Percentiles rank a stretch among this genome's conserved stretches.
Conservation (phyloP, 2,113 vertebrate genomes). For the Mustela lutreola region DNA sequence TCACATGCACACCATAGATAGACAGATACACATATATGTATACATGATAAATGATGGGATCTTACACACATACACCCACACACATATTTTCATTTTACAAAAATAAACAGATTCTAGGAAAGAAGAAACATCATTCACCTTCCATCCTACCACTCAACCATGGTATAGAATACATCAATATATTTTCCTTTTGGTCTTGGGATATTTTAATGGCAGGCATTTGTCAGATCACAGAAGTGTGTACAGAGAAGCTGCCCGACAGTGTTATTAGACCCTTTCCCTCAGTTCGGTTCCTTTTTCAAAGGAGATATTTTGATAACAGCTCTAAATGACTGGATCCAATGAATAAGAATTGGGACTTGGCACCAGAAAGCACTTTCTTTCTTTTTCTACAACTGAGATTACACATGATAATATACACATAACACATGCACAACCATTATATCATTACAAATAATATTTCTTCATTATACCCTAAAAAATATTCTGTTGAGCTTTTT, state of each 20-base stretch:
- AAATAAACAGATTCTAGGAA: background rate
- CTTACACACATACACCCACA: background rate
- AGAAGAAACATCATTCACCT: background rate
- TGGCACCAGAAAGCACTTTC: background rate
- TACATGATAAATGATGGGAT: background rate
- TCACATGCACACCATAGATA: background rate
- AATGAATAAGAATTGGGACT: constrained; percentile 60
- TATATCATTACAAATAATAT: constrained; percentile 67
- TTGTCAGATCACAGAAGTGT: background rate
- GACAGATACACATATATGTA: background rate
- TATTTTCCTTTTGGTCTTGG: background rate
- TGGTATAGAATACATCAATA: background rate
- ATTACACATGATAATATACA: constrained; percentile 63
- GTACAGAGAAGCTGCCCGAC: background rate
- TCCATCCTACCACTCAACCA: background rate
- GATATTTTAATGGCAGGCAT: background rate
- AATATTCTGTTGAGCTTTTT: constrained; percentile 33
- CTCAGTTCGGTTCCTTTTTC: constrained; percentile 22
- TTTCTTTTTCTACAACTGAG: constrained; percentile 51
- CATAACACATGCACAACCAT: background rate
- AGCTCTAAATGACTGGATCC: constrained; percentile 50
- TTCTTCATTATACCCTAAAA: constrained; percentile 11
- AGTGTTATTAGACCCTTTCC: background rate
- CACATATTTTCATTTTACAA: background rate
- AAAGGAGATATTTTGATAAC: constrained; percentile 61